These are phyloP conservation scores for Ictidomys tridecemlineatus DNA, from an alignment of 2,113 vertebrate genomes.

Conservation along the genomic window DNA sequence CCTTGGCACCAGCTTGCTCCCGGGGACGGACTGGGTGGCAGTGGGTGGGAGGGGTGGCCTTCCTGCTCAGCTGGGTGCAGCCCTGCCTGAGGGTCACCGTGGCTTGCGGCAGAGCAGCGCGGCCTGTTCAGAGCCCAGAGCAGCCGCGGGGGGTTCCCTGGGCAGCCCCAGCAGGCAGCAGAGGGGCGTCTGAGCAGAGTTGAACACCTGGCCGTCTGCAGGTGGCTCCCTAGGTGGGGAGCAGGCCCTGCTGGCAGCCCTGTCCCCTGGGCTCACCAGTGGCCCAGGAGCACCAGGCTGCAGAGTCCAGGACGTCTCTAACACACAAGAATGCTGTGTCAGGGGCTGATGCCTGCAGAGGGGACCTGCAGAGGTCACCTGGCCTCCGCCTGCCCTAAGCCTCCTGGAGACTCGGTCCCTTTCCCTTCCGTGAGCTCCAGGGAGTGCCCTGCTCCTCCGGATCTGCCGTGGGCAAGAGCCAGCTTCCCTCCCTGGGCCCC, in stretches of 20 bases:
- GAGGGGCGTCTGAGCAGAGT: conserved; percentile 56
- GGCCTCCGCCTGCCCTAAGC: neutral
- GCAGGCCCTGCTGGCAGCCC: neutral
- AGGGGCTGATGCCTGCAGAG: neutral
- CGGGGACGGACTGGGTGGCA: neutral
- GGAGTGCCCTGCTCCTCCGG: too few relatives aligned
- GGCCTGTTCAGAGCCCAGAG: conserved; percentile 41
- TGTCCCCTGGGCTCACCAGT: neutral
- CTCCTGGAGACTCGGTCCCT: neutral
- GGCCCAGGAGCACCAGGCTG: neutral
- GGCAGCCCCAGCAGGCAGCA: conserved; percentile 51
- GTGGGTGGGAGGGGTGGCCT: neutral
- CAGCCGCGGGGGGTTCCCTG: too few relatives aligned
- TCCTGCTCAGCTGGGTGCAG: neutral
- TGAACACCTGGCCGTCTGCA: conserved; percentile 75
- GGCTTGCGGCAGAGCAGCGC: neutral
- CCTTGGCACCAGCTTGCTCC: neutral
- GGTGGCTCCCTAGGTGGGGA: too few relatives aligned
- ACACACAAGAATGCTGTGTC: neutral
- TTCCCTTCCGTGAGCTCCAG: neutral
- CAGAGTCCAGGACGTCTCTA: neutral
- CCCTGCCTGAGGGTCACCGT: conserved; percentile 29
- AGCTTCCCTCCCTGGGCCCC: too few relatives aligned
- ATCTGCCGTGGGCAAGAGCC: neutral
- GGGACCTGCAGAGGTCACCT: fast-evolving